These are phyloP conservation scores for Serrognathus titanus DNA, from an alignment of 2,888 invertebrate species.

Conservation along the genomic window DNA sequence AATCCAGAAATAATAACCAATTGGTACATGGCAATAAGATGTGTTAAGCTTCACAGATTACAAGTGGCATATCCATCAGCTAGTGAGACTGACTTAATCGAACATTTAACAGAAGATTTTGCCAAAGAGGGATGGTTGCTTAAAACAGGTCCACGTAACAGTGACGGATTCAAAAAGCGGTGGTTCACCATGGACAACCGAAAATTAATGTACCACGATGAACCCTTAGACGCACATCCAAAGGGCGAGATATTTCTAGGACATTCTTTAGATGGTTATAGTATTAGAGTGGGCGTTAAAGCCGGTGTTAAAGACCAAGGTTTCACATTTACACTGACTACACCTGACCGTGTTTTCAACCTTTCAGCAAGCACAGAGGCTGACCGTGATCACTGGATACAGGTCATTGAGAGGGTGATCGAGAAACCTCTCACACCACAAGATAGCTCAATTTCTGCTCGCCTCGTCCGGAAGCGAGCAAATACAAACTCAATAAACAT, in stretches of 20 bases:
- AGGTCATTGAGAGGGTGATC: conserved; percentile 69
- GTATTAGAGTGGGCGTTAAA: conserved; percentile 65
- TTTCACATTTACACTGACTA: conserved; percentile 77
- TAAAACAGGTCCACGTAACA: conserved; percentile 82
- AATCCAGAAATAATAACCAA: conserved; percentile 80
- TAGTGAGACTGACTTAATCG: conserved; percentile 67
- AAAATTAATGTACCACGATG: conserved; percentile 90
- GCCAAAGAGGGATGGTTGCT: conserved; percentile 82
- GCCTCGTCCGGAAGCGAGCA: conserved; percentile 68
- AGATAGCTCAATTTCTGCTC: conserved; percentile 72
- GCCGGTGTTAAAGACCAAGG: conserved; percentile 71
- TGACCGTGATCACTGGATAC: conserved; percentile 79
- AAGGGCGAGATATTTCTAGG: conserved; percentile 86
- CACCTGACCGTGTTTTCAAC: conserved; percentile 74
- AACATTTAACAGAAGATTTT: conserved; percentile 76
- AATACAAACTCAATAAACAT: conserved; percentile 72
- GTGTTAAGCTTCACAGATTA: conserved; percentile 78
- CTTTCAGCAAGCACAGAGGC: conserved; percentile 72
- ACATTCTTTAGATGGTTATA: conserved; percentile 71
- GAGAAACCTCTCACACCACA: conserved; percentile 75
- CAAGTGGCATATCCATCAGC: conserved; percentile 81
- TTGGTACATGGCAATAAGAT: conserved; percentile 69
- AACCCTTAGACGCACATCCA: conserved; percentile 81
- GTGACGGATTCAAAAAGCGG: conserved; percentile 77
- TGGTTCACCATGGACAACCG: conserved; percentile 89